Evolutionary conservation across 2,797 vertebrate genomes (phyloP).

Genomic region (Cirrhinus molitorella): DNA sequence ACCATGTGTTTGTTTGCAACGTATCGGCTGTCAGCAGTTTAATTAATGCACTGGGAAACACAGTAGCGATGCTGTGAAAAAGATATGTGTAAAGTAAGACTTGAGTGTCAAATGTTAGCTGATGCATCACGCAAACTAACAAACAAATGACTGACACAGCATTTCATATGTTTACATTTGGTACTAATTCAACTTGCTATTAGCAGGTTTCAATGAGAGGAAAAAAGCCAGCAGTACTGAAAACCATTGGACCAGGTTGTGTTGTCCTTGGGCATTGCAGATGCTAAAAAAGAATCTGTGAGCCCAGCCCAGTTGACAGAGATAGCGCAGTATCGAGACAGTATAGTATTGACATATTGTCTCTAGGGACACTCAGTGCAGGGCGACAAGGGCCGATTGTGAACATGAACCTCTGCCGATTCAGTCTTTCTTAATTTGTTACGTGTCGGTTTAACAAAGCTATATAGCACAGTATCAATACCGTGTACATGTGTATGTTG

Average conservation of each 20-base stretch:
- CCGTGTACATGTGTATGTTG: slow-evolving; percentile 9
- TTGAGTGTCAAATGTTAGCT: slow-evolving; percentile 5
- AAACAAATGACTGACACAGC: background rate
- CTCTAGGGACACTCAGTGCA: slow-evolving; percentile 23
- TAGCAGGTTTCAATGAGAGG: background rate
- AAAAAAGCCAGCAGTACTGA: background rate
- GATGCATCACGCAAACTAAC: slow-evolving; percentile 13
- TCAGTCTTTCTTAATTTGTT: slow-evolving; percentile 29
- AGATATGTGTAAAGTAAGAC: slow-evolving; percentile 7
- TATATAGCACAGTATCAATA: slow-evolving; percentile 8
- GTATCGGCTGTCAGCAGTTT: background rate
- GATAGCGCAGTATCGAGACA: slow-evolving; percentile 35
- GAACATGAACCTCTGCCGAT: slow-evolving; percentile 37
- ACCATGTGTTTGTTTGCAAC: background rate
- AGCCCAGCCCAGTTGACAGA: background rate
- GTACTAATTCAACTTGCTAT: background rate
- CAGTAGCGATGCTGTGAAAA: background rate
- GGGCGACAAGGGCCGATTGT: slow-evolving; percentile 4
- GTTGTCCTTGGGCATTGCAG: slow-evolving; percentile 5
- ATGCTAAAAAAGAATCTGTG: slow-evolving; percentile 19
- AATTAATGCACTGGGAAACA: background rate
- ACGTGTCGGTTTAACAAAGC: background rate
- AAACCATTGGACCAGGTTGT: background rate
- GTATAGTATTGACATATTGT: slow-evolving; percentile 32
- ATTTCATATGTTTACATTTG: background rate